These are phyloP conservation scores for Okapia johnstoni DNA, from an alignment of 2,113 vertebrate genomes.

Conservation along the genomic window DNA sequence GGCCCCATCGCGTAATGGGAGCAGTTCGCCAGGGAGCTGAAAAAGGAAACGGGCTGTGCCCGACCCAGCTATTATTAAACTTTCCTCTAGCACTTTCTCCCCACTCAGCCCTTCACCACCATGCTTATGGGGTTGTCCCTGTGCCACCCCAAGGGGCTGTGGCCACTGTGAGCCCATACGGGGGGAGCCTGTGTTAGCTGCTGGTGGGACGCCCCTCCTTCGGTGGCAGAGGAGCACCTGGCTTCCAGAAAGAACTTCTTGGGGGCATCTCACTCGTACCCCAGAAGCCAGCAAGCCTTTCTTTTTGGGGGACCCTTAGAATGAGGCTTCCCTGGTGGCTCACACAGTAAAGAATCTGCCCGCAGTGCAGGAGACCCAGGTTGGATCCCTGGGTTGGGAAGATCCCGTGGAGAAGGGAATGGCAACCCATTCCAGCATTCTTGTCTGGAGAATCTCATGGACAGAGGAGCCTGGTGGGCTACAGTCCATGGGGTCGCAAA, in stretches of 20 bases:
- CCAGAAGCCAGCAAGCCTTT: neutral
- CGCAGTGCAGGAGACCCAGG: neutral
- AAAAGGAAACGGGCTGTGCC: slow-evolving; percentile 55
- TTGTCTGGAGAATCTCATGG: neutral
- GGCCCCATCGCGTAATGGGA: slow-evolving; percentile 37
- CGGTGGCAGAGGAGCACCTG: neutral
- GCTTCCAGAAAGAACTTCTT: neutral
- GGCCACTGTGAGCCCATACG: neutral
- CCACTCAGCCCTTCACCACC: slow-evolving; percentile 39
- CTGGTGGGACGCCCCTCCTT: neutral
- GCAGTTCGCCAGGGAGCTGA: slow-evolving; percentile 39
- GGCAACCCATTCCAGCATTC: neutral
- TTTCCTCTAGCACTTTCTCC: slow-evolving; percentile 37
- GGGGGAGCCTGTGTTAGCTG: too few relatives aligned
- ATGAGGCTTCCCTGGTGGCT: neutral
- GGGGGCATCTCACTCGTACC: neutral
- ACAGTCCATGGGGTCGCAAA: neutral
- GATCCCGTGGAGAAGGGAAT: neutral
- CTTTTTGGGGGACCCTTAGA: neutral
- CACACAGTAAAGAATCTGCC: neutral
- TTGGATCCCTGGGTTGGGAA: neutral
- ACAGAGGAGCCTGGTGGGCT: neutral
- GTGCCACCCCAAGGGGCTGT: neutral
- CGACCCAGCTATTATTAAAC: slow-evolving; percentile 67
- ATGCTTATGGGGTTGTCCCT: neutral